These are phyloP conservation scores for Sciurus vulgaris DNA, from an alignment of 2,797 vertebrate genomes.

Conservation along the genomic window DNA sequence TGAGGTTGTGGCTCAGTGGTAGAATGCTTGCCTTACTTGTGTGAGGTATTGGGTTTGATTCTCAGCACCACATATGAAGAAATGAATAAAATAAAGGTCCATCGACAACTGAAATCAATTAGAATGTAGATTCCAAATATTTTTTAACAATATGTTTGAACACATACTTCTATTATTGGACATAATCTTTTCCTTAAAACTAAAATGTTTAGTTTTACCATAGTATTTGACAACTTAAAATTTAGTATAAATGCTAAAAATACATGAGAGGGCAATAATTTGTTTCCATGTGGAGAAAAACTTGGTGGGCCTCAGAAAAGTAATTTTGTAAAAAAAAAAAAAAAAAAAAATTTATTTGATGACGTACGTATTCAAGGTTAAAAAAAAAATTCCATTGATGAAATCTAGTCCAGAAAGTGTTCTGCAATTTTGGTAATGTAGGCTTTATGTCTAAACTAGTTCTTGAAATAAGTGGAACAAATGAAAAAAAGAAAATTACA, in stretches of 20 bases:
- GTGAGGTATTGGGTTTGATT: no score
- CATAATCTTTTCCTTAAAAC: constrained; percentile 6
- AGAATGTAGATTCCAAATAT: constrained; percentile 16
- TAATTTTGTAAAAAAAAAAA: not conserved
- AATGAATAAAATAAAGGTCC: no score
- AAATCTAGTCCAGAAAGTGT: constrained; percentile 37
- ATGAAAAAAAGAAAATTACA: not conserved
- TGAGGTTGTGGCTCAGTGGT: no score
- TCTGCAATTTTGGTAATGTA: not conserved
- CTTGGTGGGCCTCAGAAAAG: not conserved
- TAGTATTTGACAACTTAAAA: constrained; percentile 30
- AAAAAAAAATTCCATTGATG: not conserved
- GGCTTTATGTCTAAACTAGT: not conserved
- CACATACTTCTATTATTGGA: not conserved
- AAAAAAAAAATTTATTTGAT: not conserved
- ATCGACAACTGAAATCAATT: not conserved
- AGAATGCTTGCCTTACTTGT: no score
- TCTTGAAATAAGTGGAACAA: constrained; percentile 26
- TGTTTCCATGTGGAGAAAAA: constrained; percentile 39
- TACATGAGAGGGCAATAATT: constrained; percentile 10
- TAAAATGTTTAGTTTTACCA: constrained; percentile 31
- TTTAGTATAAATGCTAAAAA: constrained; percentile 50
- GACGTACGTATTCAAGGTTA: not conserved
- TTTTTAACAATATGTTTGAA: not conserved
- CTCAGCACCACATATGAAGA: no score